Evolutionary conservation across 2,888 invertebrate genomes (phyloP), one percentile per base, ranked within the genome.

Genomic region (Galeruca laticollis): DNA sequence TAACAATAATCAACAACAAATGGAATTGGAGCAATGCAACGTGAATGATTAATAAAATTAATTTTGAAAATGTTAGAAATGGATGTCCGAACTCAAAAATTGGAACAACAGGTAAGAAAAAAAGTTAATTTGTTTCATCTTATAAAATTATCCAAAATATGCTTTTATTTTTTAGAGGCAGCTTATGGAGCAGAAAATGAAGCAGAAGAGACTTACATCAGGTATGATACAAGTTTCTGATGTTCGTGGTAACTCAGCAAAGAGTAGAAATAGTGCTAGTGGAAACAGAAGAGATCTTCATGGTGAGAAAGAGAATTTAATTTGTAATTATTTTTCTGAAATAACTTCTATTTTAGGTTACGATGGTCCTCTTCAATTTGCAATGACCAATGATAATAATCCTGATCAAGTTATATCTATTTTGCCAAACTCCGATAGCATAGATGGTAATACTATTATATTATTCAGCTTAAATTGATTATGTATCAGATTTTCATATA

Each of bases 201-300:
- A 93, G 78, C 94, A 94, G 81, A 95, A 96, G 82, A 88, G 95
- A 62, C 93, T 95, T 81, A 92, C 92, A 70, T 91, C 93, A 60
- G 94, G 95, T 37, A 93, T 95, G 92, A 92, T 96, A 43, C 94
- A 94, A 82, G 94, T 94, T 8, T 95, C 95, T 68, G 95, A 95
- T 86, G 87, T 93, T 72, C 89, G 93, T 79, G 91, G 90, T 76
- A 88, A 88, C 73, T 90, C 91, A 63, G 89, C 90, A 10, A 90
- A 89, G 82, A 84, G 84, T 75, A 89, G 93, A 73, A 90, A 92
- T 49, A 90, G 91, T 81, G 20, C 56, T 20, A 93, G 92, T 77
- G 92, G 92, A 76, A 88, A 88, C 81, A 84, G 86, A 75, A 88
- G 90, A 77, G 92, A 94, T 85, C 87, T 93, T 61, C 91, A 92